Base-by-base conservation (phyloP, 2,113 vertebrate genomes). In the Pelobates fuscus region DNA sequence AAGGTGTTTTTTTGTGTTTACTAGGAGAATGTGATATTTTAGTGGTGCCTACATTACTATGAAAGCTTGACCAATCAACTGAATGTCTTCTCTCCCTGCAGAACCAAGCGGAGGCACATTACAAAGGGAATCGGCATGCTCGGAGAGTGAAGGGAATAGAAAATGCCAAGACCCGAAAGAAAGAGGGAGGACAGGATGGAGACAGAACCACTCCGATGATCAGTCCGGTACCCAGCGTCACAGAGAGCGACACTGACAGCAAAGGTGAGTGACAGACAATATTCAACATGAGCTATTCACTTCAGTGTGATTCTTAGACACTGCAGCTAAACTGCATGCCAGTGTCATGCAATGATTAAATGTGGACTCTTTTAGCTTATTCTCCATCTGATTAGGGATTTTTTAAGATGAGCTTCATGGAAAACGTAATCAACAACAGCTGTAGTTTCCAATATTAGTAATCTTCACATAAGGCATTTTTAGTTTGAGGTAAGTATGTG, bases 61-160 rank as follows among this genome's bases (percentile, higher is more conserved):
- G 5, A 49, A 49, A 18, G 15, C 10, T 14, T 17, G 2, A 49
- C 17, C 44, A 12, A 14, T 49, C 44, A 49, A 49, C 2, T 41
- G 20, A 55, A 49, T 57, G 27, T 11, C 65, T 27, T 25, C 52
- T 70, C 17, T 81, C 66, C 61, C 44, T 2, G 15, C 77, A 95
- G 95, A 96, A 91, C 86, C 95, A 97, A 85, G 95, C 95, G 29
- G 95, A 96, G 82, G 94, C 95, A 3, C 95, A 97, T 84, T 97
- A 96, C 89, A 96, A 95, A 85, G 95, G 95, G 15, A 96, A 96
- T 78, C 93, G 95, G 10, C 95, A 97, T 25, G 95, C 95, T 71
- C 91, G 95, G 67, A 89, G 94, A 87, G 90, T 96, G 57, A 96
- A 97, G 88, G 95, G 94, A 85, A 95, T 96, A 0, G 94, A 97